Evolutionary conservation across 2,113 vertebrate genomes (phyloP).

Genomic region (Myiozetetes cayanensis): DNA sequence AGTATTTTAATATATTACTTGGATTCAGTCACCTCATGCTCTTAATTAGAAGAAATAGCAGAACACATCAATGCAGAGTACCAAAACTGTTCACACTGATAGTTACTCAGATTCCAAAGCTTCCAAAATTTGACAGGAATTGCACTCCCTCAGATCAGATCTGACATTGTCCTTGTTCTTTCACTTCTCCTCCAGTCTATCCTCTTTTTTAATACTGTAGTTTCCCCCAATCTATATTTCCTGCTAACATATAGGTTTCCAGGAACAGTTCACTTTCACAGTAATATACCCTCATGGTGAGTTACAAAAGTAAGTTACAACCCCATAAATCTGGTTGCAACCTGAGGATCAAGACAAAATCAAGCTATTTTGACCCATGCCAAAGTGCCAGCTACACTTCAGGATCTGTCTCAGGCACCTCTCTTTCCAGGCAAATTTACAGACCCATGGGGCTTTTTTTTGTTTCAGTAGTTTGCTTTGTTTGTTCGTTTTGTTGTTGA

Average conservation of each 20-base stretch:
- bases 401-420: neutral
- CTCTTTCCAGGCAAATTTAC: neutral
- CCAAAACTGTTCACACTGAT: neutral
- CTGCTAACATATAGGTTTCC: neutral
- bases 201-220: neutral
- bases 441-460: fast-evolving
- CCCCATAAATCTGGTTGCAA: neutral
- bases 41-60: neutral
- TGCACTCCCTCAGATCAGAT: neutral
- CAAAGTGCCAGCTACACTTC: neutral
- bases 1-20: neutral
- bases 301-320: neutral
- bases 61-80: neutral
- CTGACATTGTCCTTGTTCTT: neutral
- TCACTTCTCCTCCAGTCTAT: neutral
- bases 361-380: neutral
- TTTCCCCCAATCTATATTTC: neutral
- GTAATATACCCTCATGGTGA: neutral
- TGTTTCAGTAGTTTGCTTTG: neutral
- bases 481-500: neutral
- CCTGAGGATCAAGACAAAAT: neutral
- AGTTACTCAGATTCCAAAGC: neutral
- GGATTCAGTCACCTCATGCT: neutral
- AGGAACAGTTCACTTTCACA: neutral
- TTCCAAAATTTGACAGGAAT: neutral